Percentiles rank a stretch among this genome's conserved stretches.
Conservation (phyloP, 2,797 vertebrate species). For the Florisuga fusca region DNA sequence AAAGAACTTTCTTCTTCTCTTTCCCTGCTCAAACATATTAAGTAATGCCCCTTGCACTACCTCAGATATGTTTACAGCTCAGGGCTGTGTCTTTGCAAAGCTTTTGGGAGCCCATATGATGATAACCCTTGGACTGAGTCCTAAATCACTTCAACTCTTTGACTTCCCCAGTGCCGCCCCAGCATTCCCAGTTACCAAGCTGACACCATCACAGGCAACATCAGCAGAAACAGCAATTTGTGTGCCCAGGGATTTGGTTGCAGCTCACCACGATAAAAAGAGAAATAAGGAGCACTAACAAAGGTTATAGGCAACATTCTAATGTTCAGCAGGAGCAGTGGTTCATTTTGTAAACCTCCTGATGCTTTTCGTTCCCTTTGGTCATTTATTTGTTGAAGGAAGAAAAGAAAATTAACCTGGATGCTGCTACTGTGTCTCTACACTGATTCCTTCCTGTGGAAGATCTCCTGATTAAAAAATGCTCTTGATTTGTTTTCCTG, state of each 20-base stretch:
- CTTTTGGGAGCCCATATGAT: not conserved
- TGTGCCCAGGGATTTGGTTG: not conserved
- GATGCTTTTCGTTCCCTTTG: not conserved
- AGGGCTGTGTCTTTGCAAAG: not conserved
- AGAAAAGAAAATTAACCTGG: slow-evolving; percentile 28
- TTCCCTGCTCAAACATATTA: not conserved
- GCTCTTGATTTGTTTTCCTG: slow-evolving; percentile 46
- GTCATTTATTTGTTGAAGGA: slow-evolving; percentile 11
- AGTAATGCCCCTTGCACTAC: not conserved
- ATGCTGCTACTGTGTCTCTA: not conserved
- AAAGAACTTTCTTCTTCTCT: not conserved
- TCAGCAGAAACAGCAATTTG: accelerated
- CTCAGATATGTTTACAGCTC: not conserved
- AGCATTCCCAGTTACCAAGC: accelerated
- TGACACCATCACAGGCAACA: accelerated
- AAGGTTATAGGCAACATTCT: not conserved
- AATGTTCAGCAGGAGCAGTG: not conserved
- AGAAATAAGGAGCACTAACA: not conserved
- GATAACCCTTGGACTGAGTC: not conserved
- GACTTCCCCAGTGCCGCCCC: not conserved
- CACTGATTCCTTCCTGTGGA: not conserved
- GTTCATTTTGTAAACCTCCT: accelerated
- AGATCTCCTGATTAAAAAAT: slow-evolving; percentile 19
- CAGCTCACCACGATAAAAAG: not conserved
- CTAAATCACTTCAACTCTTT: not conserved